These are phyloP conservation scores for Proales similis DNA, from an alignment of 1,140 invertebrate species.

Conservation along the genomic window DNA sequence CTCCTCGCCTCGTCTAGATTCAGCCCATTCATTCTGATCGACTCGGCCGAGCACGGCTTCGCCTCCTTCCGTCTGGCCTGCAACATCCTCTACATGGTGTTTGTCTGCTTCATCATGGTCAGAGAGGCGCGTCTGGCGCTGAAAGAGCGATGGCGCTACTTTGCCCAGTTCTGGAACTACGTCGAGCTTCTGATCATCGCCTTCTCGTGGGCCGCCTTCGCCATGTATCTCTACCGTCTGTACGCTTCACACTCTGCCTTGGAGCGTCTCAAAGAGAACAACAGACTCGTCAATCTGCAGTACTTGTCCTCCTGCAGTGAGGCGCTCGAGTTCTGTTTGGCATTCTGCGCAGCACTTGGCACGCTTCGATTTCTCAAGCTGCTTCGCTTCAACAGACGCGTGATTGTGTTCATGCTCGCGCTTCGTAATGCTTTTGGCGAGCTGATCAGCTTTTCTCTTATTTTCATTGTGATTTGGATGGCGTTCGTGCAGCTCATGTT, in stretches of 20 bases:
- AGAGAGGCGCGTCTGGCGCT: background rate
- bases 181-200: background rate
- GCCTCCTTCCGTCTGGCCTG: background rate
- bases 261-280: slow-evolving; percentile 52
- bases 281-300: slow-evolving; percentile 50
- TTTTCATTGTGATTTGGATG: background rate
- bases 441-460: background rate
- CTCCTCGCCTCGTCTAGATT: slow-evolving; percentile 59
- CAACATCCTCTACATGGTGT: background rate
- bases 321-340: background rate
- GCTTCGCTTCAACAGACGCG: background rate
- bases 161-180: background rate
- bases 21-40: slow-evolving; percentile 53
- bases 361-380: background rate
- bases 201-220: background rate
- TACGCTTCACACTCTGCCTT: slow-evolving; percentile 47
- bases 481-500: slow-evolving; percentile 4
- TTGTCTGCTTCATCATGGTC: background rate
- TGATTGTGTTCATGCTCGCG: background rate
- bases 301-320: background rate
- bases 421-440: background rate
- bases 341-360: background rate
- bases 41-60: background rate
- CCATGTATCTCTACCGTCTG: slow-evolving; percentile 52
- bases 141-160: background rate